Evolutionary conservation across 1,140 invertebrate species (phyloP), one percentile per base, ranked within the genome.

Genomic region (Bombyx mandarina): DNA sequence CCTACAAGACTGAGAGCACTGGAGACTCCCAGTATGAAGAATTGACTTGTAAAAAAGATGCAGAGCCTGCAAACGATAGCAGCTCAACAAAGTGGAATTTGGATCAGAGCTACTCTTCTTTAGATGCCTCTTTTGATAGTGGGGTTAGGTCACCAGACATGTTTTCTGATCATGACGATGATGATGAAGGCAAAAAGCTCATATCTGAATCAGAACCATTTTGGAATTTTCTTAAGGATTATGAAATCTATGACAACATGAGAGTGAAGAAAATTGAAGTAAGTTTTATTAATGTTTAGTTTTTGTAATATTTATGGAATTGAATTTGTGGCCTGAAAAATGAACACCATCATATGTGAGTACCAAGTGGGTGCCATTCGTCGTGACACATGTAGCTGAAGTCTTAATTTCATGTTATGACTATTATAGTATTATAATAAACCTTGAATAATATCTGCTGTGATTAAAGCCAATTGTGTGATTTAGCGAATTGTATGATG

Each of bases 121-220:
- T 87, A 6, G 83, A 88, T 54, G 77, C 72, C 8, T 87, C 85
- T 3, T 89, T 83, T 75, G 79, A 86, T 58, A 88, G 85, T 73
- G 86, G 86, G 50, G 75, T 85, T 35, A 67, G 82, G 43, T 91
- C 89, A 62, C 90, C 90, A 9, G 89, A 91, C 63, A 82, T 91
- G 69, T 91, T 91, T 65, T 89, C 85, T 66, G 89, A 89, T 71
- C 82, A 86, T 52, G 88, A 89, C 47, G 82, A 86, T 49, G 75
- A 75, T 53, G 61, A 70, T 5, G 63, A 73, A 12, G 49, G 43
- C 52, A 22, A 59, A 44, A 44, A 35, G 26, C 59, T 10, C 42
- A 10, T 54, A 45, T 65, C 69, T 50, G 69, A 73, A 44, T 55
- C 61, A 49, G 71, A 77, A 54, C 76, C 79, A 49, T 79, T 81